Base-by-base conservation (phyloP, 2,113 vertebrate species). In the Euleptes europaea region DNA sequence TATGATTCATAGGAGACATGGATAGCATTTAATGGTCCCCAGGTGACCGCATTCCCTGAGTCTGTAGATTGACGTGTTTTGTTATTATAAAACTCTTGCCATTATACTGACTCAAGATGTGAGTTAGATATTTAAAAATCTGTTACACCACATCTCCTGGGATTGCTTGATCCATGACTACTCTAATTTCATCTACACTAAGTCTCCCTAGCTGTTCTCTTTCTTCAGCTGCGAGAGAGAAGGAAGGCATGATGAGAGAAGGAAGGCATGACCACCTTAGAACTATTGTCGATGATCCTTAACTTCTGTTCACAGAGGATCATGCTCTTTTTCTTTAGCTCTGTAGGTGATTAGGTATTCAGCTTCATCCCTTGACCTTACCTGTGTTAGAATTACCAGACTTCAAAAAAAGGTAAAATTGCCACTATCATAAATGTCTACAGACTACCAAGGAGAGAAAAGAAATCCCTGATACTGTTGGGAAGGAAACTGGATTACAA, bases 21-120 rank as follows among this genome's bases (percentile, higher is more conserved):
- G 66, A 23, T 47, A 54, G 79, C 42, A 26, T 78, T 89, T 86
- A 89, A 80, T 69, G 35, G 11, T 33, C 17, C 89, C 60, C 82
- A 75, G 82, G 79, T 88, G 88, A 49, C 14, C 4, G 3, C 14
- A 3, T 4, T 40, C 2, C 60, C 77, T 63, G 4, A 65, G 31
- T 82, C 86, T 86, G 23, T 1, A 13, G 70, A 77, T 76, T 85
- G 13, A 31, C 28, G 21, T 86, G 69, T 12, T 84, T 44, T 65
- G 17, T 2, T 21, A 26, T 49, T 38, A 17, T 47, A 88, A 81
- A 9, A 47, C 15, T 82, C 1, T 1, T 9, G 13, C 28, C 7
- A 66, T 33, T 86, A 51, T 54, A 54, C 74, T 87, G 57, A 89
- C 17, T 88, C 70, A 88, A 49, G 70, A 4, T 0, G 72, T 51